Base-by-base conservation (phyloP, 2,888 invertebrate species). In the Leptinotarsa peninsularis region DNA sequence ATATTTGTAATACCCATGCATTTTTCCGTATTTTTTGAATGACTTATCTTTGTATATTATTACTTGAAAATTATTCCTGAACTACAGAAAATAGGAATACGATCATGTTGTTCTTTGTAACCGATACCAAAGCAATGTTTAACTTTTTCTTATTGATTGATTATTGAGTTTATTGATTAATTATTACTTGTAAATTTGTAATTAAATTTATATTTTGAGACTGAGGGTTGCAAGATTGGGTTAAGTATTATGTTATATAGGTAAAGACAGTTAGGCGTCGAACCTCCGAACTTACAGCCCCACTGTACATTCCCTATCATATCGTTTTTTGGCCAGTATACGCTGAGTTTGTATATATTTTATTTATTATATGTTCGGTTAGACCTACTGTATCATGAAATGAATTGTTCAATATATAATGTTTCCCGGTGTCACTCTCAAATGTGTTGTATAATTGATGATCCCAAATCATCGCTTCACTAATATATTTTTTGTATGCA, bases 121-220 rank as follows among this genome's bases (percentile, higher is more conserved):
- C 88, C 86, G 88, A 89, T 89, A 89, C 89, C 89, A 89, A 89
- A 89, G 89, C 88, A 88, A 88, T 88, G 88, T 88, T 88, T 88
- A 86, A 83, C 82, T 86, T 86, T 86, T 85, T 86, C 86, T 85
- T 85, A 85, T 86, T 84, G 85, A 86, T 85, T 83, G 82, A 85
- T 86, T 87, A 86, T 87, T 86, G 85, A 87, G 85, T 86, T 87
- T 87, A 86, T 84, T 83, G 58, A 74, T 78, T 77, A 71, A 68
- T 70, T 71, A 82, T 82, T 84, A 84, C 78, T 81, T 87, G 86
- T 87, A 87, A 86, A 87, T 87, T 86, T 87, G 86, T 88, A 87
- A 83, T 83, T 87, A 87, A 85, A 82, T 83, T 80, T 87, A 87
- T 88, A 87, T 86, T 87, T 88, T 88, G 88, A 88, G 88, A 88